Conservation (phyloP, 2,888 invertebrate species). For the Cordilura impudica region DNA sequence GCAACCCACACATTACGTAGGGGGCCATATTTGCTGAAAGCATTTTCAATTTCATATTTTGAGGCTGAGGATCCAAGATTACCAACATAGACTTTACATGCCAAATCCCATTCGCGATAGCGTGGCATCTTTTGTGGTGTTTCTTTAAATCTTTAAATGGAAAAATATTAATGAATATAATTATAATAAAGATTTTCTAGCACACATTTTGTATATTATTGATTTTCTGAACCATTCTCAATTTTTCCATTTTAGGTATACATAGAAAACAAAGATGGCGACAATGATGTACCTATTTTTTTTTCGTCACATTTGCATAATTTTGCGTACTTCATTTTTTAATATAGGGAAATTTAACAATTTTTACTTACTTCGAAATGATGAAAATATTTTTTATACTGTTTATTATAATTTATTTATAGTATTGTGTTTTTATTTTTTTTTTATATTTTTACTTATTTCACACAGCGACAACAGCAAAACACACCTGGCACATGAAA, state of each 20-base stretch:
- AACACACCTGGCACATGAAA: slow-evolving; percentile 26
- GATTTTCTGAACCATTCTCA: slow-evolving; percentile 9
- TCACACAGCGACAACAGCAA: not conserved
- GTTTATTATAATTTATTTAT: not conserved
- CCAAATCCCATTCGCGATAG: slow-evolving; percentile 87
- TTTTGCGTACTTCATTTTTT: not conserved
- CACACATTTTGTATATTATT: not conserved
- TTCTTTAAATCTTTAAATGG: slow-evolving; percentile 32
- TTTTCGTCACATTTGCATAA: slow-evolving; percentile 45
- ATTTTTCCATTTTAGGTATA: not conserved
- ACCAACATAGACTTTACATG: slow-evolving; percentile 93
- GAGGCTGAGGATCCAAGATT: slow-evolving; percentile 92
- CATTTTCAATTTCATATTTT: slow-evolving; percentile 90
- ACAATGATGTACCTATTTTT: slow-evolving; percentile 31
- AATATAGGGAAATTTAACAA: not conserved
- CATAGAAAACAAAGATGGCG: slow-evolving; percentile 64
- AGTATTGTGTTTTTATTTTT: not conserved
- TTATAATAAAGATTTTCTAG: not conserved
- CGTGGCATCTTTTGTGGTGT: slow-evolving; percentile 73
- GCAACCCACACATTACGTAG: slow-evolving; percentile 94
- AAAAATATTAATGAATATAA: slow-evolving; percentile 18
- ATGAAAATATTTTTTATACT: slow-evolving; percentile 15
- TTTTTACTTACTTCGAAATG: slow-evolving; percentile 55
- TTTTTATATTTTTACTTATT: slow-evolving; percentile 1
- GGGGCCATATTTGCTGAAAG: slow-evolving; percentile 90